Percentiles rank a stretch among this genome's conserved stretches.
phyloP scores from a whole-genome alignment of 2,888 invertebrate genomes.

The Scaptomyza tumidula region DNA sequence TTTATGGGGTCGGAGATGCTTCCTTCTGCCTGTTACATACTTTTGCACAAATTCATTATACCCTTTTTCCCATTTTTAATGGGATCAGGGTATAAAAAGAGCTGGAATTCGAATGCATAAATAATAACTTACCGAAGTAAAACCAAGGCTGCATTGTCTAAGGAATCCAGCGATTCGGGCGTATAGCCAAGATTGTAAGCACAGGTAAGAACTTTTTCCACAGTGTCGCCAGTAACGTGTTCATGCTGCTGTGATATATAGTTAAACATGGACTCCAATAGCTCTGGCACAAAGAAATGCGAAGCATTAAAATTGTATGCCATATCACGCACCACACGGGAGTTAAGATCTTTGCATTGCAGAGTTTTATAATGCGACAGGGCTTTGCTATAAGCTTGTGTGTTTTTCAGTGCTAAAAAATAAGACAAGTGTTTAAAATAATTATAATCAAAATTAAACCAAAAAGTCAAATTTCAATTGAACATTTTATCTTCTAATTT shows the following conservation, averaged over 20 bases:
- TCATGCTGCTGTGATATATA: slow-evolving; percentile 85
- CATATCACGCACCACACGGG: slow-evolving; percentile 85
- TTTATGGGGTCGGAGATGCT: too few relatives aligned
- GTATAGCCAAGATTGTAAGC: slow-evolving; percentile 86
- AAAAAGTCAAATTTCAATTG: too few relatives aligned
- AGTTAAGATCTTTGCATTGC: slow-evolving; percentile 82
- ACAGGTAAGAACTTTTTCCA: slow-evolving; percentile 85
- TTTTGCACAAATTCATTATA: too few relatives aligned
- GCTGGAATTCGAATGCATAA: not conserved
- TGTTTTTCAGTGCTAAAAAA: slow-evolving; percentile 77
- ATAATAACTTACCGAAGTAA: slow-evolving; percentile 82
- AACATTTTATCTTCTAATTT: too few relatives aligned
- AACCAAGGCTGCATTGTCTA: slow-evolving; percentile 83
- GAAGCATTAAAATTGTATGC: slow-evolving; percentile 83
- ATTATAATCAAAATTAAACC: too few relatives aligned
- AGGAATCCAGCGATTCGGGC: slow-evolving; percentile 84
- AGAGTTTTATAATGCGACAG: slow-evolving; percentile 82
- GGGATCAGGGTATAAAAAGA: too few relatives aligned
- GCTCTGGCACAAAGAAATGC: slow-evolving; percentile 84
- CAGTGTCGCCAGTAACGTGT: slow-evolving; percentile 85
- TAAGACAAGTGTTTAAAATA: too few relatives aligned
- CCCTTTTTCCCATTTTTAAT: too few relatives aligned
- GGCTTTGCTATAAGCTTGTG: slow-evolving; percentile 81
- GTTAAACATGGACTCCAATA: slow-evolving; percentile 85
- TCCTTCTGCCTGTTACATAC: too few relatives aligned